These are phyloP conservation scores for Semicossyphus pulcher DNA, from an alignment of 2,113 vertebrate species.

Conservation along the genomic window DNA sequence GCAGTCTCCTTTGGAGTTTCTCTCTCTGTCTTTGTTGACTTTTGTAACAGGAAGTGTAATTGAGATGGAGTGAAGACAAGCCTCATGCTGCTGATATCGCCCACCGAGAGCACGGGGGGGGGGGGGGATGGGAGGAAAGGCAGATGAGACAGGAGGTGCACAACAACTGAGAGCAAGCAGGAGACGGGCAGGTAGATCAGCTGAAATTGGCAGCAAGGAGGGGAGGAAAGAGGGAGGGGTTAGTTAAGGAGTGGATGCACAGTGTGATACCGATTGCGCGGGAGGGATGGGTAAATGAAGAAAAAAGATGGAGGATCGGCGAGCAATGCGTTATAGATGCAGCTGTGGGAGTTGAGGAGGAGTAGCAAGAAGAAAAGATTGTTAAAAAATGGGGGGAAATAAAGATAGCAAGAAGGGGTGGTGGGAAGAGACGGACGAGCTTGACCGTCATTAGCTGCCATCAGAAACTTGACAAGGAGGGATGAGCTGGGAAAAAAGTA, in stretches of 20 bases:
- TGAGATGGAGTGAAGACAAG: conserved; percentile 40
- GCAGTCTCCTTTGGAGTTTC: conserved; percentile 22
- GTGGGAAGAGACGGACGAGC: background rate
- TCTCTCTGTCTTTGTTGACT: conserved; percentile 19
- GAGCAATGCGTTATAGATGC: background rate
- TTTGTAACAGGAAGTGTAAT: conserved; percentile 33
- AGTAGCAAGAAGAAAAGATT: background rate
- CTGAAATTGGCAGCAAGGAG: background rate
- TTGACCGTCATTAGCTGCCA: background rate
- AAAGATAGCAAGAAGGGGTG: background rate
- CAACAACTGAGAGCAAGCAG: conserved; percentile 7
- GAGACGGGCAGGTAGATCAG: background rate
- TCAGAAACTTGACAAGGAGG: background rate
- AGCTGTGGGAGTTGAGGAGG: background rate
- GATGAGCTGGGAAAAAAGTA: too few species aligned
- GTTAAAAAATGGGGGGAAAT: background rate
- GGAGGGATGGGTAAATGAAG: conserved; percentile 1
- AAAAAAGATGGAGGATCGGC: background rate
- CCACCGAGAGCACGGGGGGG: conserved; percentile 24
- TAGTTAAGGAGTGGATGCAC: background rate
- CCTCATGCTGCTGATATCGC: conserved; percentile 28
- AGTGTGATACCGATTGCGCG: conserved; percentile 1
- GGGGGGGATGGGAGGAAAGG: background rate
- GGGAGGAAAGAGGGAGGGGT: background rate
- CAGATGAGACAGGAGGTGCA: background rate